Evolutionary conservation across 2,113 vertebrate species (phyloP).

Genomic region (Cebus imitator): DNA sequence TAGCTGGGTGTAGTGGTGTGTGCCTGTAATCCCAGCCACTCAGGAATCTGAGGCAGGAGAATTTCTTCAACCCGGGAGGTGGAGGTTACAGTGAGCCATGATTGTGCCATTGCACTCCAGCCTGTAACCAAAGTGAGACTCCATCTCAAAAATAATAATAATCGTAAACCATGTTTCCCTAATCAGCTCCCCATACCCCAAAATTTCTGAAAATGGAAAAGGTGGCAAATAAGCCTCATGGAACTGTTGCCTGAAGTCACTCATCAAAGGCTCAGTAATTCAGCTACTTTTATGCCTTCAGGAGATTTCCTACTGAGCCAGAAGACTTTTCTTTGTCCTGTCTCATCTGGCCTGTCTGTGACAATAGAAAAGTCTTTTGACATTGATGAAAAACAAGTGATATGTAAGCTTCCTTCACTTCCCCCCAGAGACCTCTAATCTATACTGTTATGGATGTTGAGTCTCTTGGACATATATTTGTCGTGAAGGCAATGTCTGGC

Average conservation of each 20-base stretch:
- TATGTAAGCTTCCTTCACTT: constrained; percentile 26
- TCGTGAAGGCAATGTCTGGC: constrained; percentile 1
- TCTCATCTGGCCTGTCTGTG: constrained; percentile 32
- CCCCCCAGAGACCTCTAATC: constrained; percentile 15
- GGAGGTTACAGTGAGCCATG: too few species aligned
- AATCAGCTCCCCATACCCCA: neutral
- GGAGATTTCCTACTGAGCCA: neutral
- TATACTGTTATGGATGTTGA: constrained; percentile 19
- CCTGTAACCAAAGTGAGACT: too few species aligned
- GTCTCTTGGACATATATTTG: constrained; percentile 5
- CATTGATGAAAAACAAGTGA: constrained; percentile 45
- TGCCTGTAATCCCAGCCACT: too few species aligned
- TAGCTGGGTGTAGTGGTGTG: too few species aligned
- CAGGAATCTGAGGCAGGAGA: too few species aligned
- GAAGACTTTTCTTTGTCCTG: neutral
- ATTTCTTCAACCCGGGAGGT: too few species aligned
- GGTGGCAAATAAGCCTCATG: neutral
- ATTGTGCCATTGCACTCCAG: too few species aligned
- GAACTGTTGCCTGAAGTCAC: neutral
- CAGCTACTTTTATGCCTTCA: constrained; percentile 23
- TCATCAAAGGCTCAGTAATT: neutral
- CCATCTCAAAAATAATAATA: too few species aligned
- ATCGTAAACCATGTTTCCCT: neutral
- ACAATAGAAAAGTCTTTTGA: constrained; percentile 29
- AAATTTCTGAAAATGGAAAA: constrained; percentile 32